Base-by-base conservation (phyloP, 2,797 vertebrate genomes). In the Sorex maritimensis region DNA sequence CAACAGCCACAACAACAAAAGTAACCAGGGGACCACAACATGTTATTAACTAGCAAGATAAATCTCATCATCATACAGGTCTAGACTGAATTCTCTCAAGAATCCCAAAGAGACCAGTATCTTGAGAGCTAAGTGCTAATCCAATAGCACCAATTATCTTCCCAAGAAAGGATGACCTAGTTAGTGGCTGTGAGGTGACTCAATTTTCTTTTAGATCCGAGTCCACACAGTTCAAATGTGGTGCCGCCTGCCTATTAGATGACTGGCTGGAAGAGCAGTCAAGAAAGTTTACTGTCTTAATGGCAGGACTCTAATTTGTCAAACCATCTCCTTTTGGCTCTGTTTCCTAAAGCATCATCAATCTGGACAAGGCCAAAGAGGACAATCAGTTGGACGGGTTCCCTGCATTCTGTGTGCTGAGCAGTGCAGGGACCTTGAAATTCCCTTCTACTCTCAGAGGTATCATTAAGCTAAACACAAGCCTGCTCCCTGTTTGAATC, bases 201-300 rank as follows among this genome's bases (percentile, higher is more conserved):
- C 81, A 61, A 49, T 52, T 38, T 81, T 75, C 74, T 87, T 94
- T 84, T 28, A 55, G 34, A 68, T 89, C 90, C 82, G 82, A 80
- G 34, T 77, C 55, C 71, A 63, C n/a, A 7, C 6, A 78, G 77
- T 94, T 88, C 46, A 86, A 72, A 93, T 89, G 55, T 89, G 68
- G 26, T 44, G 68, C 26, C 88, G 83, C 93, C 15, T 92, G 49
- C 41, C 6, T 58, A 69, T 89, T 74, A 87, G 30, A 52, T 46
- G 63, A 92, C n/a, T 13, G 52, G 58, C n/a, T 77, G 44, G n/a
- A 82, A 5, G 2, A 65, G 23, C 61, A 95, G 46, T 72, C 30
- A 69, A 88, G 30, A 69, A 34, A 38, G 69, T 78, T 94, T 65
- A 68, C 19, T 68, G 30, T 67, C 49, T 26, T 68, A 46, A 34